Conservation (phyloP, 2,113 vertebrate genomes). For the Genyomyrus donnyi region DNA sequence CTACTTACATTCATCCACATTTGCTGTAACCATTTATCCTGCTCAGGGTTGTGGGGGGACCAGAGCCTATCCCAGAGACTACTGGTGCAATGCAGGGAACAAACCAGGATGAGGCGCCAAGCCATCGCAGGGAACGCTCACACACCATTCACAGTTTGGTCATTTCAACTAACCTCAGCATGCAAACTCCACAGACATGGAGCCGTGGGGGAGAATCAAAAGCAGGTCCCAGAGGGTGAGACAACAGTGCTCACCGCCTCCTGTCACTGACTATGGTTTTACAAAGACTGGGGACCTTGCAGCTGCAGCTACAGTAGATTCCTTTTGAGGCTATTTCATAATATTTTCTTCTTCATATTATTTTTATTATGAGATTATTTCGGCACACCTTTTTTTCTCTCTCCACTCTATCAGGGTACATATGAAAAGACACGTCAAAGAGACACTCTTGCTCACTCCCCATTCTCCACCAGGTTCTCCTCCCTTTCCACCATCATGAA, state of each 20-base stretch:
- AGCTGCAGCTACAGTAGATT: not conserved
- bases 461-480: not conserved
- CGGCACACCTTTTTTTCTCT: too few relatives aligned
- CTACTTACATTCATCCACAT: not conserved
- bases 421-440: not conserved
- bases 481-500: not conserved
- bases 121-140: not conserved
- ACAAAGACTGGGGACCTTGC: not conserved
- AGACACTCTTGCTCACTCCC: not conserved
- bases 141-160: not conserved
- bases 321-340: not conserved
- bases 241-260: not conserved
- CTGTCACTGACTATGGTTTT: not conserved
- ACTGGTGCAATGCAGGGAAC: not conserved
- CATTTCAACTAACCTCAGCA: too few relatives aligned
- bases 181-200: not conserved
- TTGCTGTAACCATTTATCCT: not conserved
- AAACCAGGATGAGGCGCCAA: not conserved
- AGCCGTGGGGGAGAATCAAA: not conserved
- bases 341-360: not conserved
- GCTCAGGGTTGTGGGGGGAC: not conserved
- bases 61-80: not conserved
- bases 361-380: too few relatives aligned
- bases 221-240: not conserved
- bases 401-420: not conserved